Percentiles rank a stretch among this genome's conserved stretches.
Evolutionary conservation across 1,140 invertebrate species (phyloP).

Genomic region (Nylanderia fulva): DNA sequence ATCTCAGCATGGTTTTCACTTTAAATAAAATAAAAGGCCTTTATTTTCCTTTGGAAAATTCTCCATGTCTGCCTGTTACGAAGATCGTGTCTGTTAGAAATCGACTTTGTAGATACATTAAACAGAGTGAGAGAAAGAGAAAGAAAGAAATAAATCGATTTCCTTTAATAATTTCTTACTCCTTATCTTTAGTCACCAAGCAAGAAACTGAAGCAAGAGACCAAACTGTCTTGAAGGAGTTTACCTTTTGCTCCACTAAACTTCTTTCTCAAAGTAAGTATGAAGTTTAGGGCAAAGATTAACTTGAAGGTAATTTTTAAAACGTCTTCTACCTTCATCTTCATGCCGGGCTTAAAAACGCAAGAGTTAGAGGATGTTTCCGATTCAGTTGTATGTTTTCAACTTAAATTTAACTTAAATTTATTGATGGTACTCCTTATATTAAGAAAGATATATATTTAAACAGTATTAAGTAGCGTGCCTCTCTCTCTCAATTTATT

Average conservation of each 20-base stretch:
- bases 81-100: neutral
- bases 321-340: slow-evolving; percentile 37
- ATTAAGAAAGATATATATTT: neutral
- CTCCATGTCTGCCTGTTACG: neutral
- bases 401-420: slow-evolving; percentile 24
- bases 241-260: slow-evolving; percentile 53
- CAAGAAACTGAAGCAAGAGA: slow-evolving; percentile 49
- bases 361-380: slow-evolving; percentile 1
- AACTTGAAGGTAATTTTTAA: slow-evolving; percentile 55
- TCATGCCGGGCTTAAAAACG: slow-evolving; percentile 28
- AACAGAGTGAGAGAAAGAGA: neutral
- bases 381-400: slow-evolving; percentile 21
- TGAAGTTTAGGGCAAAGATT: slow-evolving; percentile 56
- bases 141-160: slow-evolving; percentile 43
- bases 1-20: neutral
- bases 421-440: neutral
- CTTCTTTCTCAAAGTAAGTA: slow-evolving; percentile 59
- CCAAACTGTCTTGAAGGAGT: slow-evolving; percentile 31
- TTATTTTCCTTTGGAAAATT: neutral
- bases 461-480: neutral
- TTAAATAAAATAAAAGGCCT: neutral
- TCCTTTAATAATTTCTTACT: slow-evolving; percentile 50
- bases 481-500: neutral
- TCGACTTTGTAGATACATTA: slow-evolving; percentile 21
- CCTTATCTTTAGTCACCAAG: slow-evolving; percentile 17